Evolutionary conservation across 2,797 vertebrate genomes (phyloP).

Genomic region (Lepilemur septentrionalis): DNA sequence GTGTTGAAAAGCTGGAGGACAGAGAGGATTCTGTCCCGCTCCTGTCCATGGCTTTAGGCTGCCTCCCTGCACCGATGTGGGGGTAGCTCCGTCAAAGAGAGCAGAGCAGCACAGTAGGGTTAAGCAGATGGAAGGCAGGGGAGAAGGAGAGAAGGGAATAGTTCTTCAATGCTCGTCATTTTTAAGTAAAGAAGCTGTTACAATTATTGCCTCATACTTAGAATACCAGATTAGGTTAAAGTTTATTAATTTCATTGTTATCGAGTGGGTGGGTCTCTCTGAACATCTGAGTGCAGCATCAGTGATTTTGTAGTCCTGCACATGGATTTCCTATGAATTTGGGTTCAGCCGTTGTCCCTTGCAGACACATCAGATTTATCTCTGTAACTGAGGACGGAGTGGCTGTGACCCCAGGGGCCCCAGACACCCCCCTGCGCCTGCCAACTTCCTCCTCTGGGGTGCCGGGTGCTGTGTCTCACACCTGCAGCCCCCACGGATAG

Average conservation of each 20-base stretch:
- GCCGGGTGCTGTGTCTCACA: neutral
- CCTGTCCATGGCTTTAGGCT: neutral
- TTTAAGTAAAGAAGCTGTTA: neutral
- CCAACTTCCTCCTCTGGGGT: neutral
- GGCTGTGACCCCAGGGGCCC: neutral
- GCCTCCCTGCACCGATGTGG: neutral
- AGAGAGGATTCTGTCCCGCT: neutral
- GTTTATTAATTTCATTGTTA: neutral
- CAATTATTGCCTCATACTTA: neutral
- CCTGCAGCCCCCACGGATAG: neutral
- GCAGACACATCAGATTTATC: neutral
- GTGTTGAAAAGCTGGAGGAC: neutral
- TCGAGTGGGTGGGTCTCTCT: neutral
- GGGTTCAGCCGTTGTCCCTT: neutral
- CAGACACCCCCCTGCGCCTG: neutral
- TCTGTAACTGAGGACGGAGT: neutral
- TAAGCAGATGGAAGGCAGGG: too few relatives aligned
- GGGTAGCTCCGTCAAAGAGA: neutral
- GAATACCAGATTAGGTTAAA: neutral
- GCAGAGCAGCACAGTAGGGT: accelerated
- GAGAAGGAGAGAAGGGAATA: too few relatives aligned
- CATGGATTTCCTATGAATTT: neutral
- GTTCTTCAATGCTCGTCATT: neutral
- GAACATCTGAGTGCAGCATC: neutral
- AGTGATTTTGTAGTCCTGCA: neutral